A percentile compares a stretch with the other conserved stretches of the same genome.
These are phyloP conservation scores for Xenopus tropicalis DNA, from an alignment of 2,113 vertebrate genomes.

Conservation along the genomic window DNA sequence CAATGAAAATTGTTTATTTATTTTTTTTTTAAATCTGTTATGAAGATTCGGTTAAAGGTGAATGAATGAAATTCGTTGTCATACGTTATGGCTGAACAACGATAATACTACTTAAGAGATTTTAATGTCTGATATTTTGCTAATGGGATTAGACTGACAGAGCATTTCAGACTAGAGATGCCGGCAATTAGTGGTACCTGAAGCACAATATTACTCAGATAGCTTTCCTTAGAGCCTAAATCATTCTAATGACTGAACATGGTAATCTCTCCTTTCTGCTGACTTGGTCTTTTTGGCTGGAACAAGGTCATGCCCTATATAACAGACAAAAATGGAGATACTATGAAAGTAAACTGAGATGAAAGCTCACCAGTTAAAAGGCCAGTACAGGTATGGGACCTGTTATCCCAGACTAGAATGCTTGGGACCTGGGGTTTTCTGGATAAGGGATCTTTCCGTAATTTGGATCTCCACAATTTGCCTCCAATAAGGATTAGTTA, in stretches of 20 bases:
- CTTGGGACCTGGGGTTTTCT: too few species aligned
- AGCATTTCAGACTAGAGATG: conserved; percentile 59
- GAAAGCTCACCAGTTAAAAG: too few species aligned
- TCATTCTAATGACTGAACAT: conserved; percentile 10
- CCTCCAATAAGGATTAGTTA: too few species aligned
- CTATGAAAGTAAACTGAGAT: too few species aligned
- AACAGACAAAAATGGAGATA: not conserved
- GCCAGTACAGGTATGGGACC: too few species aligned
- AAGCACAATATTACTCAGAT: conserved; percentile 50
- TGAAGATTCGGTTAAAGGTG: conserved; percentile 31
- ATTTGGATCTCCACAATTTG: too few species aligned
- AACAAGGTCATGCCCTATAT: not conserved
- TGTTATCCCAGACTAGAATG: too few species aligned
- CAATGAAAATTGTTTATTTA: too few species aligned
- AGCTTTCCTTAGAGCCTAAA: conserved; percentile 44
- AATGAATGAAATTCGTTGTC: conserved; percentile 56
- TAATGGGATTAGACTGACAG: conserved; percentile 71
- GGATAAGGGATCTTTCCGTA: too few species aligned
- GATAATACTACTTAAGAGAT: conserved; percentile 71
- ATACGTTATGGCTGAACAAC: conserved; percentile 64
- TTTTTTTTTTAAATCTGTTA: too few species aligned
- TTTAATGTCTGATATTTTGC: conserved; percentile 77
- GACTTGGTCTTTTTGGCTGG: not conserved
- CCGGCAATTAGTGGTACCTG: conserved; percentile 57
- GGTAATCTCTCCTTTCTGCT: conserved; percentile 12